A percentile compares a stretch with the other conserved stretches of the same genome.
Evolutionary conservation across 2,113 vertebrate genomes (phyloP).

Genomic region (Cygnus atratus): DNA sequence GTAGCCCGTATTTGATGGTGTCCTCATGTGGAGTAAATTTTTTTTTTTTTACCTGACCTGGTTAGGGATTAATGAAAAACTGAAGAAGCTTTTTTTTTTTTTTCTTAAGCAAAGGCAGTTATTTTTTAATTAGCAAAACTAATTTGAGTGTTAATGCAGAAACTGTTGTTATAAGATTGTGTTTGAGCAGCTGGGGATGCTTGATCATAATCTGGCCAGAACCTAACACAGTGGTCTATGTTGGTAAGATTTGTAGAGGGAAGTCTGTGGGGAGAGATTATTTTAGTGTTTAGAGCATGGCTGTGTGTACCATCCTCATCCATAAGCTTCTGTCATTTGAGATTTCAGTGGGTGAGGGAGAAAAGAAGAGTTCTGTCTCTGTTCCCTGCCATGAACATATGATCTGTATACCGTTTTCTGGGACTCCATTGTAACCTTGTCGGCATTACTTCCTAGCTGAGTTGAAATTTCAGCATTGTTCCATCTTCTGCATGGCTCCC

Average conservation of each 20-base stretch:
- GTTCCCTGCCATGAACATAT: rapidly evolving
- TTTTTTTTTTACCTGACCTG: background rate
- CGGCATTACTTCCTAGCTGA: background rate
- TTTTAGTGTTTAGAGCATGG: background rate
- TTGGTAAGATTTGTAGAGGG: background rate
- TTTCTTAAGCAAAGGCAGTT: background rate
- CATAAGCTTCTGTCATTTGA: background rate
- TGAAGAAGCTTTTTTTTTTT: background rate
- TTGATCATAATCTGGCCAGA: background rate
- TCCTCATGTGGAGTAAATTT: background rate
- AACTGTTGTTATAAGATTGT: background rate
- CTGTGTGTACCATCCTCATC: background rate
- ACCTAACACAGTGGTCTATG: background rate
- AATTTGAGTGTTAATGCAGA: background rate
- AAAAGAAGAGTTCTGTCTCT: background rate
- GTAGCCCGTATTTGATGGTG: background rate
- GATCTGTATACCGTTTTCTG: background rate
- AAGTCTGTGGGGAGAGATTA: background rate
- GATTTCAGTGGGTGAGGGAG: background rate
- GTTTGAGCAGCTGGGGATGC: background rate
- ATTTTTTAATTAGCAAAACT: background rate
- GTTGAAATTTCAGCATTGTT: background rate
- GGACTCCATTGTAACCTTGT: background rate
- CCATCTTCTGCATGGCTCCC: background rate
- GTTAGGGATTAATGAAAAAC: background rate